Percentiles rank a stretch among this genome's conserved stretches.
Evolutionary conservation across 2,888 invertebrate species (phyloP).

Genomic region (Rhagium mordax): DNA sequence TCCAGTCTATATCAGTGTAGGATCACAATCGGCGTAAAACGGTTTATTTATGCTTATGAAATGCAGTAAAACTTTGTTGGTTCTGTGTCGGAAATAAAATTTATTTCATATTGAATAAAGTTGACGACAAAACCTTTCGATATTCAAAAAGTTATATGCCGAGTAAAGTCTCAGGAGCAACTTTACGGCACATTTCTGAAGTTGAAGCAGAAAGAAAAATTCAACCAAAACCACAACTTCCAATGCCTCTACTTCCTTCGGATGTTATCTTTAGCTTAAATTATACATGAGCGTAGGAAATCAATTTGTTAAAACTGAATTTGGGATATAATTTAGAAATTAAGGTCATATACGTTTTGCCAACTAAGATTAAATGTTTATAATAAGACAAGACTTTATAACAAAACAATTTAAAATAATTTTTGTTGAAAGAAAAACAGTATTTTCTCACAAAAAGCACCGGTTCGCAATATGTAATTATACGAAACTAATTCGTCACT

Average conservation of each 20-base stretch:
- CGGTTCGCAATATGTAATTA: no score
- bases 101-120: conserved; percentile 51
- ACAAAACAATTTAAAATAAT: no score
- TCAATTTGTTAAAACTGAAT: background rate
- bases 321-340: no score
- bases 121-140: conserved; percentile 44
- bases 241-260: conserved; percentile 26
- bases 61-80: conserved; percentile 42
- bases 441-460: no score
- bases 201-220: conserved; percentile 36
- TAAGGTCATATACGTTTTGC: no score
- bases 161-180: conserved; percentile 36
- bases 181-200: conserved; percentile 29
- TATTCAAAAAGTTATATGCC: conserved; percentile 46
- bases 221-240: conserved; percentile 42
- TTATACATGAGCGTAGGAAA: conserved; percentile 2
- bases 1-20: conserved; percentile 14
- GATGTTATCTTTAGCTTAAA: conserved; percentile 6
- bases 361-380: no score
- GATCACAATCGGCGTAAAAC: conserved; percentile 29
- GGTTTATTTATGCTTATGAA: conserved; percentile 36
- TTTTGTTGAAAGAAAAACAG: no score
- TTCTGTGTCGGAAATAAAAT: conserved; percentile 42
- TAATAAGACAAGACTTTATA: no score
- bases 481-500: no score